Evolutionary conservation across 2,888 invertebrate genomes (phyloP), one percentile per base, ranked within the genome.

Genomic region (Achlya flavicornis): DNA sequence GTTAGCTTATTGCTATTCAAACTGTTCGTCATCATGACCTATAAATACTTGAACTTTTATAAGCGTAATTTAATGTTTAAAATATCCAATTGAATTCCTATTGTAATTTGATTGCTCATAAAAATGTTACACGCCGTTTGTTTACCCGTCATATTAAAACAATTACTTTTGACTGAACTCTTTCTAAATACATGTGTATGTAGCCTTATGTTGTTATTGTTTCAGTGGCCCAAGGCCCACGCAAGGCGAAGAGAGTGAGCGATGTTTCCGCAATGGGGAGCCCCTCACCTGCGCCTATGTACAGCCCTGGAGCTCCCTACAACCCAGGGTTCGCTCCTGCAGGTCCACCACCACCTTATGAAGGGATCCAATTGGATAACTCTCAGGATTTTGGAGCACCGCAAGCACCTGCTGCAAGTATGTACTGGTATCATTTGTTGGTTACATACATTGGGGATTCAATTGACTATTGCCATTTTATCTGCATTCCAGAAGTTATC

Each of bases 241-340:
- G 95, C 61, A 95, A 95, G 87, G 91, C 95, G 3, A 96, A 96
- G 85, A 91, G 96, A 61, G 96, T 96, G 14, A 96, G 95, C 78
- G 96, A 96, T 90, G 94, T 96, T 10, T 95, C 95, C 64, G 95
- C 96, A 0, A 95, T 96, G 95, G 96, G 95, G n/a, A 93, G 84
- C 5, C 93, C 95, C 12, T 86, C 92, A 0, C 91, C 94, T 8
- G 69, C 86, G 5, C 87, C 90, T 0, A 78, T 81, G 3, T 92
- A 80, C 68, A 84, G 70, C 64, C 87, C 89, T 0, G 75, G 75
- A 3, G 79, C 87, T 10, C 80, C 79, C 3, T 91, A 79, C 63
- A 80, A 74, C 41, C 78, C 88, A 14, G 85, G 83, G 0, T 89
- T 77, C 67, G 76, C 84, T 5, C 85, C 89, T 0, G 75, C 83